Evolutionary conservation across 2,888 invertebrate species (phyloP), one percentile per base, ranked within the genome.

Genomic region (Microplitis deprimator): DNA sequence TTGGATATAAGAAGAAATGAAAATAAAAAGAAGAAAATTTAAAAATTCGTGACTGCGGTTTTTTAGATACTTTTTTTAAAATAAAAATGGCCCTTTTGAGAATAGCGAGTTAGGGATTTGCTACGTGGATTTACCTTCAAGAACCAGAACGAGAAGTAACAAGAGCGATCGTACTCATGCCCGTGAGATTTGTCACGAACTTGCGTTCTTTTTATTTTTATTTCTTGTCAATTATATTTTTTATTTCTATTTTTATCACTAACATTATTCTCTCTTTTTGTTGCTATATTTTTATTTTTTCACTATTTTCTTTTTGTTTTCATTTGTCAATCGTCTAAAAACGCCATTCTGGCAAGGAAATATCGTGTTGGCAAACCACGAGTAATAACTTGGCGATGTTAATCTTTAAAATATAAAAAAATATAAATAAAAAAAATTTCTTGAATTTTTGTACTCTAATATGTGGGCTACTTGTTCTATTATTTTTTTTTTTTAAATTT

Each of bases 381-480:
- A 73, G 67, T 73, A 73, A 73, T 73, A 73, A 67, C 40, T 73
- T 73, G 67, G 73, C 73, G 50, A 67, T 59, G 73, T 73, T 65
- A 73, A 73, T 67, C 73, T 67, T 60, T 50, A 29, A 17, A 69
- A 69, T 50, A 50, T 69, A 40, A 29, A 59, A 38, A 60, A 70
- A 70, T 13, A 13, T 38, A 6, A 20, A 70, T 6, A 38, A 29
- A 65, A 29, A 29, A 38, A 17, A 65, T 29, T 8, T 16, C n/a
- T 1, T 5, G 16, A 62, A 62, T 62, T 62, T 62, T 62, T 62
- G n/a, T 62, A 3, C 8, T 59, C 59, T 59, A 59, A 29, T 29
- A 29, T 29, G 29, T 29, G 29, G 29, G 29, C 29, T 29, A 29
- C 29, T 29, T 29, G 29, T 29, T 29, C 29, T 29, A 29, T 29